Base-by-base conservation (phyloP, 2,797 vertebrate species). In the Sebastolobus altivelis region DNA sequence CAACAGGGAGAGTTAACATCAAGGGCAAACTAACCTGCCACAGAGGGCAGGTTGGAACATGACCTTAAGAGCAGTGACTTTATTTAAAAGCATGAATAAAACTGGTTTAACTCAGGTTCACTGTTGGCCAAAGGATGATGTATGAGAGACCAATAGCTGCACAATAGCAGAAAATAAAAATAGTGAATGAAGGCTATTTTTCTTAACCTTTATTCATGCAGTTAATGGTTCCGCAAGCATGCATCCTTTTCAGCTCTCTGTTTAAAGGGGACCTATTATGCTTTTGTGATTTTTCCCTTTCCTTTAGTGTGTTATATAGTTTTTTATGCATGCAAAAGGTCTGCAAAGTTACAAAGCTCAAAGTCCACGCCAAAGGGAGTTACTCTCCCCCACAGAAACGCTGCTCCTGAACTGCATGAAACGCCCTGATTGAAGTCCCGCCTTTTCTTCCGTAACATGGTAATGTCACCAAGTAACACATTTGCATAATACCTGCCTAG, bases 11-110 rank as follows among this genome's bases (percentile, higher is more conserved):
- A 49, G 79, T 80, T 81, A 80, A 88, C 78, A 85, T 81, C 76
- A 81, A 88, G 87, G 87, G 79, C 87, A 88, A 83, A 80, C 59
- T 16, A 56, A 73, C n/a, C 80, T 78, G 81, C 46, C 27, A 80
- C 79, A 75, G 33, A 83, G 55, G 1, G 25, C 58, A 35, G 65
- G 37, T 25, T 56, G 54, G 60, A 69, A 80, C 87, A 72, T 70
- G 18, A 62, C 61, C 33, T 18, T 8, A 77, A 76, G 58, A 78
- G 67, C 27, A 12, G 37, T 3, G n/a, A 61, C 33, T 78, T 84
- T 75, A 84, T 82, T 82, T 38, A 59, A 84, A 85, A 74, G 55
- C 6, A 40, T 16, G 22, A 80, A 79, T 77, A 82, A 68, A 87
- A 20, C 31, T 63, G 60, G 63, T 82, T 81, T 56, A 79, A 2